These are phyloP conservation scores for Pocota personata DNA, from an alignment of 2,888 invertebrate genomes.

Conservation along the genomic window DNA sequence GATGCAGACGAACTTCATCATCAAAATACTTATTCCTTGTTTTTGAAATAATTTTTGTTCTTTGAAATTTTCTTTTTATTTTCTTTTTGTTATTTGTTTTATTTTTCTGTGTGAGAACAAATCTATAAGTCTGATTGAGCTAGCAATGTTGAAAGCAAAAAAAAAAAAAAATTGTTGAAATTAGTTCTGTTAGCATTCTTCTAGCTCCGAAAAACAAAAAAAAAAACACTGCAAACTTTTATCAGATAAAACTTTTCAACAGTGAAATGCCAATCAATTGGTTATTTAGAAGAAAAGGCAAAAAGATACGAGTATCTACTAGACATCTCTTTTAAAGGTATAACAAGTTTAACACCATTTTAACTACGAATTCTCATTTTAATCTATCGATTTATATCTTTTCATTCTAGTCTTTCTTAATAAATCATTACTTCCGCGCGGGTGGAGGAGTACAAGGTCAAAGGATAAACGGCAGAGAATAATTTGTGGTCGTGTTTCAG, in stretches of 20 bases:
- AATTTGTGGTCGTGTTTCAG: neutral
- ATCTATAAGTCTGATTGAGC: slow-evolving; percentile 42
- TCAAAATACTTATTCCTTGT: neutral
- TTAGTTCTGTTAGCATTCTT: neutral
- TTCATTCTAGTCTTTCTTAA: neutral
- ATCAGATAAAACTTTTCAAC: slow-evolving; percentile 35
- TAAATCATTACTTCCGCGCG: neutral
- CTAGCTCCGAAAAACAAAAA: neutral
- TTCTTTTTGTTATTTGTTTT: slow-evolving; percentile 1
- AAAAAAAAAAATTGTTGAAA: slow-evolving; percentile 35
- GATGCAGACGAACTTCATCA: neutral
- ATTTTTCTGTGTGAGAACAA: neutral
- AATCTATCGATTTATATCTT: slow-evolving; percentile 5
- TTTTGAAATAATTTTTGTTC: slow-evolving; percentile 1
- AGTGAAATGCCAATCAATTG: slow-evolving; percentile 18
- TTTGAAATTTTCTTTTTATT: neutral
- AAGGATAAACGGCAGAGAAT: neutral
- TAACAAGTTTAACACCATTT: neutral
- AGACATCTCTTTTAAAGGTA: neutral
- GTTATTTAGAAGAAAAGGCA: neutral
- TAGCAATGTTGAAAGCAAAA: slow-evolving; percentile 30
- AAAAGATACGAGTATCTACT: neutral
- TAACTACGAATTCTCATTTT: neutral
- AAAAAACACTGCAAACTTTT: slow-evolving; percentile 27
- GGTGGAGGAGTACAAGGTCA: neutral